Evolutionary conservation across 2,888 invertebrate genomes (phyloP).

Genomic region (Agriotes lineatus): DNA sequence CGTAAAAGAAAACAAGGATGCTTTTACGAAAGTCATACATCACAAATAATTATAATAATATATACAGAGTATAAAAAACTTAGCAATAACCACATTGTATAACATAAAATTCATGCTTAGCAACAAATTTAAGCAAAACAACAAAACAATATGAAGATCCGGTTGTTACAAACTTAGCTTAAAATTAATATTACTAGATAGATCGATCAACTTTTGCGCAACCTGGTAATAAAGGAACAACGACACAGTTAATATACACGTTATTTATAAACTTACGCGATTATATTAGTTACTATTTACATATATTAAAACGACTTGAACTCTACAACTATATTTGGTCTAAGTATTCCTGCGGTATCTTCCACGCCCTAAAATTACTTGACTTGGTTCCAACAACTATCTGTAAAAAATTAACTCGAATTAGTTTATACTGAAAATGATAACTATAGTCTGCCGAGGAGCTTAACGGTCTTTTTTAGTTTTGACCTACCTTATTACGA

Average conservation of each 20-base stretch:
- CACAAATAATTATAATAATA: neutral
- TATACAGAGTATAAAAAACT: neutral
- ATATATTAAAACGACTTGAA: neutral
- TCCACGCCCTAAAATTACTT: constrained; percentile 51
- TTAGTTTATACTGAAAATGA: neutral
- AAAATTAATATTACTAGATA: neutral
- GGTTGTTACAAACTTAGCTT: neutral
- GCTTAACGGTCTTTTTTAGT: no score
- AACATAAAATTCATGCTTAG: neutral
- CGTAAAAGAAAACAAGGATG: neutral
- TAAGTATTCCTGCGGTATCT: constrained; percentile 47
- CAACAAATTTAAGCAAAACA: neutral
- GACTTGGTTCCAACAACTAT: constrained; percentile 54
- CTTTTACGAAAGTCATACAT: neutral
- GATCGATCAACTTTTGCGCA: neutral
- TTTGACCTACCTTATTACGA: constrained; percentile 76
- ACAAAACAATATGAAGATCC: neutral
- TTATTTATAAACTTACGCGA: neutral
- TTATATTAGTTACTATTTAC: neutral
- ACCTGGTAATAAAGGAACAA: neutral
- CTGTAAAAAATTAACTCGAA: constrained; percentile 44
- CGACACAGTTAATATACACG: neutral
- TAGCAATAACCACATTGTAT: neutral
- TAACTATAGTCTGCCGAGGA: neutral
- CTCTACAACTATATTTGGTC: constrained; percentile 25